phyloP scores from a whole-genome alignment of 2,888 invertebrate genomes.

The Drosophila cracens region DNA sequence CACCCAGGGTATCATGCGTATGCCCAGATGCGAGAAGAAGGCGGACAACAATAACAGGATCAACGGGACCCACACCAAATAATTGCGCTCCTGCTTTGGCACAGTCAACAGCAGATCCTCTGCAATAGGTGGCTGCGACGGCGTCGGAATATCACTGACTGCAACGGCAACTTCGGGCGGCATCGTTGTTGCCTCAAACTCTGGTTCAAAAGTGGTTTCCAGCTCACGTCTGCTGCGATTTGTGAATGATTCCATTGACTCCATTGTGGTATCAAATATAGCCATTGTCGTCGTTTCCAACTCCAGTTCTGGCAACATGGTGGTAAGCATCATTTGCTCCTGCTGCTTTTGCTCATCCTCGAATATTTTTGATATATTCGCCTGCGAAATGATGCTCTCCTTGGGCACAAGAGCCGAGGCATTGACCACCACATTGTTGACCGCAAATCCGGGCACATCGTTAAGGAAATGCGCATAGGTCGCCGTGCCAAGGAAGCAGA shows the following conservation, averaged over 20 bases:
- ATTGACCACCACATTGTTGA: constrained; percentile 84
- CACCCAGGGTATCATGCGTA: constrained; percentile 92
- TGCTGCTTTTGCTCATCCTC: constrained; percentile 49
- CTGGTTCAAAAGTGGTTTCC: constrained; percentile 37
- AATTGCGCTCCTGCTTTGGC: constrained; percentile 85
- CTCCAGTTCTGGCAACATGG: constrained; percentile 34
- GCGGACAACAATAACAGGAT: constrained; percentile 88
- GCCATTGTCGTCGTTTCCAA: constrained; percentile 40
- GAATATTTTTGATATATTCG: constrained; percentile 83
- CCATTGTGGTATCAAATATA: constrained; percentile 26
- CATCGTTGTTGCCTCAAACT: constrained; percentile 54
- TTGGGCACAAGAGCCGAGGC: constrained; percentile 82
- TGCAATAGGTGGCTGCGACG: constrained; percentile 52
- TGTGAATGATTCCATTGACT: constrained; percentile 44
- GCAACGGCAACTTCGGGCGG: constrained; percentile 9
- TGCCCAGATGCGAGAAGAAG: constrained; percentile 88
- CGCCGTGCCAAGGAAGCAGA: constrained; percentile 87
- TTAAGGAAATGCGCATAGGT: constrained; percentile 84
- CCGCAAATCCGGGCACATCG: constrained; percentile 83
- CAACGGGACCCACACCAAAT: constrained; percentile 89
- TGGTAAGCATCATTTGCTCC: constrained; percentile 35
- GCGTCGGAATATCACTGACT: not conserved
- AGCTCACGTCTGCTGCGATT: constrained; percentile 69
- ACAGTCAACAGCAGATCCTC: constrained; percentile 80
- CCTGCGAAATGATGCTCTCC: constrained; percentile 79